These are phyloP conservation scores for Melanerpes formicivorus DNA, from an alignment of 2,113 vertebrate genomes.

Conservation along the genomic window DNA sequence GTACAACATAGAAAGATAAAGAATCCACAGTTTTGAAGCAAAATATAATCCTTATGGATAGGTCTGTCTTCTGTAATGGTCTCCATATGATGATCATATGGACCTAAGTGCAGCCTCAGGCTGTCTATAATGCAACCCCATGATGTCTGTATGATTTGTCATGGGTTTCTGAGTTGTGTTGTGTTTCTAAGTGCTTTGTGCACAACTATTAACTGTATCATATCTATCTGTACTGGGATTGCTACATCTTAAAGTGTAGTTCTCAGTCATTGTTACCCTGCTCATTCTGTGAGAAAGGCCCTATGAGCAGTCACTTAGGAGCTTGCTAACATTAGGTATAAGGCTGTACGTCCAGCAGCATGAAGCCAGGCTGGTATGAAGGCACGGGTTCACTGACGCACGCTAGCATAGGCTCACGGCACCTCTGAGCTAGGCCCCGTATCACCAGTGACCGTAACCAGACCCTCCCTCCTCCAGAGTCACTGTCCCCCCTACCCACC, in stretches of 20 bases:
- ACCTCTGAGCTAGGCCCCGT: too few species aligned
- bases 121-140: neutral
- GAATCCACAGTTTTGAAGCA: neutral
- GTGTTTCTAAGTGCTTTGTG: neutral
- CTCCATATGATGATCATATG: neutral
- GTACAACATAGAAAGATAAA: neutral
- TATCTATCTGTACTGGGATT: neutral
- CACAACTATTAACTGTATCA: fast-evolving
- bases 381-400: too few species aligned
- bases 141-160: neutral
- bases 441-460: too few species aligned
- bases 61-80: neutral
- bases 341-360: too few species aligned
- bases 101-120: fast-evolving
- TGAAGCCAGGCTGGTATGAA: too few species aligned
- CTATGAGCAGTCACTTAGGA: too few species aligned
- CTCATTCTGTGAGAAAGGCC: neutral
- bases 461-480: too few species aligned
- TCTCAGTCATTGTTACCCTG: neutral
- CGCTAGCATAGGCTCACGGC: too few species aligned
- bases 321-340: too few species aligned
- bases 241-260: neutral
- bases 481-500: too few species aligned
- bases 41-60: neutral
- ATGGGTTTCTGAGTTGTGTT: neutral